Base-by-base conservation (phyloP, 2,797 vertebrate species). In the Brachymystax lenok region DNA sequence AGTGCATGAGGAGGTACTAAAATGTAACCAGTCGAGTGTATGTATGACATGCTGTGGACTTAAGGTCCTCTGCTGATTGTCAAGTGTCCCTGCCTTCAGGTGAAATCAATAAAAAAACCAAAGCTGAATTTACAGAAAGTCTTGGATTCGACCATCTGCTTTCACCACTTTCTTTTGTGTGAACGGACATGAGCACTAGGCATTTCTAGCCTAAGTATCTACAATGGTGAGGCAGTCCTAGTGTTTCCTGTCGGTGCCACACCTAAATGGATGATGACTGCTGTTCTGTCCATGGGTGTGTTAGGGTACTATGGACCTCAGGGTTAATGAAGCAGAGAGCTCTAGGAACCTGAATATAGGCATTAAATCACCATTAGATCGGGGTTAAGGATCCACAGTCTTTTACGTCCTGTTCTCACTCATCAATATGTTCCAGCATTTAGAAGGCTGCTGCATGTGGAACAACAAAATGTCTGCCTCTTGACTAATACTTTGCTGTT, bases 261-360 rank as follows among this genome's bases (percentile, higher is more conserved):
- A 19, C 7, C 67, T 69, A 69, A 33, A 69, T 69, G 67, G 12
- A 12, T 69, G 28, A 6, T 40, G 17, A n/a, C 33, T 69, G 67
- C 67, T 33, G 33, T 40, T 8, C 67, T 84, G 86, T 87, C 87
- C 86, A 82, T 87, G 90, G 87, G 83, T 81, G 81, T 70, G 84
- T 82, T 71, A 85, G 90, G 86, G 3, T 24, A 24, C 84, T 71
- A 85, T 89, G 79, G 83, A 91, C 76, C 90, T 84, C 88, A 87
- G 86, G 89, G 90, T 86, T 93, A 93, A 93, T 90, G 91, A 92
- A 91, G 88, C 91, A 85, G 85, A 82, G 85, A 82, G 88, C 90
- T 89, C 87, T 88, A 87, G 71, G 89, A 88, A 91, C 89, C 83
- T 82, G 82, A 71, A 87, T 89, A 84, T 88, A 83, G 86, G 90